Evolutionary conservation across 2,113 vertebrate genomes (phyloP).

Genomic region (Xenus cinereus): DNA sequence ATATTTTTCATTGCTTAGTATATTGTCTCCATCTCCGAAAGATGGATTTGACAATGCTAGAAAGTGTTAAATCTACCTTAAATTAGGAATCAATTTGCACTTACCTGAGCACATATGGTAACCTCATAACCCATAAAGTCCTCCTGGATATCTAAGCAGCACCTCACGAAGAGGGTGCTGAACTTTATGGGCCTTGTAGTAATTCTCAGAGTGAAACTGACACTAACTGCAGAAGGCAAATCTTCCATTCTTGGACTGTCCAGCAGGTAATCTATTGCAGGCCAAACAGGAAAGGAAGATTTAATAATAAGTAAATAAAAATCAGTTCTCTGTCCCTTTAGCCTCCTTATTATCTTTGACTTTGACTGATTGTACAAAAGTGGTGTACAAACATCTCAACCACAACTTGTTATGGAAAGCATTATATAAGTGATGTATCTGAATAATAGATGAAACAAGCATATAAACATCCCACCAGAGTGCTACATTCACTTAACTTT

Average conservation of each 20-base stretch:
- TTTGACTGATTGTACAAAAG: not conserved
- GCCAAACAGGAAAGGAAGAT: not conserved
- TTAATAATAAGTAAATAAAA: not conserved
- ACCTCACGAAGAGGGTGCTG: not conserved
- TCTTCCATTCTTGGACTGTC: not conserved
- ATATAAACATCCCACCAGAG: not conserved
- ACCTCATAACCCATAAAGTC: not conserved
- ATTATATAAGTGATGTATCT: not conserved
- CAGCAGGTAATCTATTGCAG: not conserved
- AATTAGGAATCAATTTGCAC: not conserved
- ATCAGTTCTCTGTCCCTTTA: not conserved
- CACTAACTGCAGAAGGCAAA: not conserved
- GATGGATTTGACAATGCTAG: not conserved
- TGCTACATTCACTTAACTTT: not conserved
- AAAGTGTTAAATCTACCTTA: not conserved
- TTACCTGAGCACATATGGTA: not conserved
- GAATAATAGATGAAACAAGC: slow-evolving; percentile 19
- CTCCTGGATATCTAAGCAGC: not conserved
- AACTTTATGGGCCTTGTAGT: not conserved
- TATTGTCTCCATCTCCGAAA: not conserved
- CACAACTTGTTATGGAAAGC: not conserved
- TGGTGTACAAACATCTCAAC: not conserved
- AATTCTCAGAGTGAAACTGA: not conserved
- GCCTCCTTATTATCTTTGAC: not conserved
- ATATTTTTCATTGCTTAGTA: not conserved